A percentile compares a stretch with the other conserved stretches of the same genome.
Evolutionary conservation across 2,888 invertebrate species (phyloP).

Genomic region (Mechanitis mazaeus): DNA sequence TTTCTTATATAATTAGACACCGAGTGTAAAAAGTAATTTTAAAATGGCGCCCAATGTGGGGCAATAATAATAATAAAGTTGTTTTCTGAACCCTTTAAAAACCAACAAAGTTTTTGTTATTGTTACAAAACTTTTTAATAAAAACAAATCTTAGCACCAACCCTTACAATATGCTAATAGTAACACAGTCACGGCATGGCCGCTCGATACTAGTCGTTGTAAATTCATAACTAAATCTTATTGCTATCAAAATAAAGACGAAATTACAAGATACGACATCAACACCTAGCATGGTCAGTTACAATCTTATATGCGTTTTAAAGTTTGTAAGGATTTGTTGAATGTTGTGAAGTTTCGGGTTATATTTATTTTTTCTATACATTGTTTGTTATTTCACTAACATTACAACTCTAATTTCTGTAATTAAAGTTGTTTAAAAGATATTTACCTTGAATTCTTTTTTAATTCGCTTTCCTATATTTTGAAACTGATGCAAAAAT

Average conservation of each 20-base stretch:
- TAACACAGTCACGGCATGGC: conserved; percentile 22
- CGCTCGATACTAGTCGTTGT: conserved; percentile 25
- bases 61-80: not conserved
- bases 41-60: not conserved
- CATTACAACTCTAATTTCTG: too few species aligned
- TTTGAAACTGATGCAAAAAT: too few species aligned
- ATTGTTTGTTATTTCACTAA: not conserved
- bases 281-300: conserved; percentile 6
- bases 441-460: too few species aligned
- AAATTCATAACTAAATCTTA: conserved; percentile 8
- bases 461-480: too few species aligned
- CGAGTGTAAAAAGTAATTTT: not conserved
- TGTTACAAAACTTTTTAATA: conserved; percentile 3
- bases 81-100: not conserved
- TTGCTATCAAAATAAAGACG: conserved; percentile 9
- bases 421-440: too few species aligned
- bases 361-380: not conserved
- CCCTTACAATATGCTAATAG: conserved; percentile 27
- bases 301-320: conserved; percentile 5
- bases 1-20: not conserved
- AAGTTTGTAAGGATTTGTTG: conserved; percentile 2
- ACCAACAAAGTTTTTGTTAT: not conserved
- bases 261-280: conserved; percentile 7
- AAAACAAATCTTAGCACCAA: conserved; percentile 10
- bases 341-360: not conserved